phyloP scores from a whole-genome alignment of 2,113 vertebrate species.

The Caranx melampygus region DNA sequence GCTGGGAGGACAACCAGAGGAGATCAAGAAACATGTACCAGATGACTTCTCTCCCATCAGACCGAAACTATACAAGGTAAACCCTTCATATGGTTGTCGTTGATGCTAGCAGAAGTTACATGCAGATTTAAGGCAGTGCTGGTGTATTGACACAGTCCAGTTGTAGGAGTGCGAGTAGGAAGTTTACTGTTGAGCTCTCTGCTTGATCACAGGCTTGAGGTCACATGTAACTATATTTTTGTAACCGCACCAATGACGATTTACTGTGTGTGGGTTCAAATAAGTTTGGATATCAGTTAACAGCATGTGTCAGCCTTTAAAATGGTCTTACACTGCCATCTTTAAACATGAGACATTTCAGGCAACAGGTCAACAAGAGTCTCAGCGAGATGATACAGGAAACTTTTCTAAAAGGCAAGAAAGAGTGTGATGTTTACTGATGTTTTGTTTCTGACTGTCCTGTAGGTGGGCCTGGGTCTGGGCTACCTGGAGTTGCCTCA shows the following conservation, averaged over 20 bases:
- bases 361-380: too few relatives aligned
- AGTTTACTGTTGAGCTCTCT: background rate
- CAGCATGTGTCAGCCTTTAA: background rate
- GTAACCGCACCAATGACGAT: background rate
- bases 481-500: slow-evolving; percentile 98
- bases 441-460: background rate
- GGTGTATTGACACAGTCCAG: background rate
- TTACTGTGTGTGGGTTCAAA: background rate
- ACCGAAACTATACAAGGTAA: slow-evolving; percentile 97
- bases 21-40: slow-evolving; percentile 91
- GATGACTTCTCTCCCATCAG: slow-evolving; percentile 91
- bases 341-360: too few relatives aligned
- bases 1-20: slow-evolving; percentile 92
- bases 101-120: too few relatives aligned
- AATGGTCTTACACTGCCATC: background rate
- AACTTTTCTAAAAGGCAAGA: background rate
- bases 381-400: background rate
- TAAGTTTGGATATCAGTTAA: background rate
- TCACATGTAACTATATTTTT: background rate
- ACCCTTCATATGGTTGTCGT: background rate
- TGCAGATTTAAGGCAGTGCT: background rate
- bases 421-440: background rate
- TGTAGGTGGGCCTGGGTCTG: slow-evolving; percentile 93
- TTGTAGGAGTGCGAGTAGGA: background rate
- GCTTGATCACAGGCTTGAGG: background rate